Base-by-base conservation (phyloP, 2,888 invertebrate species). In the Scaptomyza polygonia region DNA sequence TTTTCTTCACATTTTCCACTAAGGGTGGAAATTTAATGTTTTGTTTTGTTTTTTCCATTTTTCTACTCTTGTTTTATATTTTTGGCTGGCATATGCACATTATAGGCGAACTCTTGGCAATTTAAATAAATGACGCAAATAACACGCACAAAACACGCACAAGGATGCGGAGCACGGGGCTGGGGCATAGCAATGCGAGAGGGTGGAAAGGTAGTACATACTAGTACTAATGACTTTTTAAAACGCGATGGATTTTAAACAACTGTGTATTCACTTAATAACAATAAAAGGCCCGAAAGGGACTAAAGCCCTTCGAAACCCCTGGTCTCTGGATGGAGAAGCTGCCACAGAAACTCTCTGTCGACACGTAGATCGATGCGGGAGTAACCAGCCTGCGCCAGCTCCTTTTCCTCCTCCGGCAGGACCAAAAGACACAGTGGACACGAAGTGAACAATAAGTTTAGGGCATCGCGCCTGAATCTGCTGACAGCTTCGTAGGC, bases 51-150 rank as follows among this genome's bases (percentile, higher is more conserved):
- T 51, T 42, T 45, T 32, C 25, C 25, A 29, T 52, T 57, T 47
- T 57, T 47, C 25, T 25, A 4, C 5, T 25, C 29, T 42, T 40
- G 39, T 27, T 53, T 47, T 57, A 11, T 52, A 18, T 54, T 59
- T 48, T 59, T 48, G 39, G 44, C 9, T 44, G 74, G 84, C 86
- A 86, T 83, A 83, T 79, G 86, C 80, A 80, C 80, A 86, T 79
- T 86, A 80, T 63, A 56, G 55, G 61, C 75, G 51, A 81, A 88
- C 79, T 79, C 73, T 65, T 65, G 85, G 88, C 88, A 88, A 87
- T 88, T 87, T 87, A 86, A 87, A 87, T 88, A 87, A 88, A 87
- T 76, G 86, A 82, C 79, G 83, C 79, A 54, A 72, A 82, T 72
- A 80, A 77, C 75, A 81, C 87, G 87, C 82, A 87, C 78, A 63